phyloP scores from a whole-genome alignment of 2,797 vertebrate species.

The Pelochelys cantorii region DNA sequence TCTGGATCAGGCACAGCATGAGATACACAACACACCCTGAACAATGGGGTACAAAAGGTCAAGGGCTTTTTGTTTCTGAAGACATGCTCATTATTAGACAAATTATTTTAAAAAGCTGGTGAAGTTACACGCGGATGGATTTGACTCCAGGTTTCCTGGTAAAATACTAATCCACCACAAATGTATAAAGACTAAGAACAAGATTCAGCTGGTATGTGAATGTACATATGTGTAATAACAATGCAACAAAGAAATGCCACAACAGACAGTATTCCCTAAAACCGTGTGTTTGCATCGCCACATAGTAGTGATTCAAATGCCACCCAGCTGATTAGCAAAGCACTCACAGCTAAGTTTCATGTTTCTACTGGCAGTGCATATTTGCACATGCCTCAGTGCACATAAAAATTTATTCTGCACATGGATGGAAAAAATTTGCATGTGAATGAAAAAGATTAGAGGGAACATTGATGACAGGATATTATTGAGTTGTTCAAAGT shows the following conservation, averaged over 20 bases:
- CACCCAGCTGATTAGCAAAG: too few relatives aligned
- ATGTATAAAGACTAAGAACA: background rate
- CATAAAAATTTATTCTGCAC: too few relatives aligned
- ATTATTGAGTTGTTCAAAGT: background rate
- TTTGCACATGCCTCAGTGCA: too few relatives aligned
- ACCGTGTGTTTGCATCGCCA: too few relatives aligned
- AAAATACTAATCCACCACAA: background rate
- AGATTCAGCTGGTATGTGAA: background rate
- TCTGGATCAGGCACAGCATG: background rate
- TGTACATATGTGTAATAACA: background rate
- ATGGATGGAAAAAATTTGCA: too few relatives aligned
- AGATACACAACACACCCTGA: background rate
- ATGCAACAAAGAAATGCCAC: background rate
- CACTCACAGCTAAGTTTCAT: too few relatives aligned
- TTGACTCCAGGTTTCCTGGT: background rate
- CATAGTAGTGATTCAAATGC: too few relatives aligned
- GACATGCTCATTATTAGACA: background rate
- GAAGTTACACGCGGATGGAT: background rate
- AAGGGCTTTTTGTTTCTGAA: background rate
- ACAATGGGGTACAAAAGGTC: accelerated
- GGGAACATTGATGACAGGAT: background rate
- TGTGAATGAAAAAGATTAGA: too few relatives aligned
- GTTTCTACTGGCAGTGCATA: too few relatives aligned
- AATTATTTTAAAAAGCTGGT: background rate
- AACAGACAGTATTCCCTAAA: too few relatives aligned